A percentile compares a stretch with the other conserved stretches of the same genome.
phyloP scores from a whole-genome alignment of 2,797 vertebrate species.

The Novumbra hubbsi region DNA sequence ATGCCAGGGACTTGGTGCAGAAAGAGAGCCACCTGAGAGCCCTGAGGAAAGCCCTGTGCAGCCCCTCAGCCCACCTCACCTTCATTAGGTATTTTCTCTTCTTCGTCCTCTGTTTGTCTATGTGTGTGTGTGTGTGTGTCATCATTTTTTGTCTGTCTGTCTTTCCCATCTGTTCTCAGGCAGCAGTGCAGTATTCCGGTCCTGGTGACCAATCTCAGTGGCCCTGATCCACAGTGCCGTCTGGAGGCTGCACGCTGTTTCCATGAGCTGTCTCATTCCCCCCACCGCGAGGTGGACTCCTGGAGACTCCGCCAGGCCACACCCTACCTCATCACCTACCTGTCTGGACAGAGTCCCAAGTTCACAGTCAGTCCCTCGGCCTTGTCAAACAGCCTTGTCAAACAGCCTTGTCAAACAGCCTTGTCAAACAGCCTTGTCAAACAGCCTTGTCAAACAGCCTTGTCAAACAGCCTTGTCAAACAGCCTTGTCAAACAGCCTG shows the following conservation, averaged over 20 bases:
- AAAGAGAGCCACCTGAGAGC: slow-evolving; percentile 64
- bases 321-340: slow-evolving; percentile 94
- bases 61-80: slow-evolving; percentile 77
- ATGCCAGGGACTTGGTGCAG: slow-evolving; percentile 64
- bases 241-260: slow-evolving; percentile 86
- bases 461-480: background rate
- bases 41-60: slow-evolving; percentile 77
- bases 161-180: slow-evolving; percentile 60
- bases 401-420: background rate
- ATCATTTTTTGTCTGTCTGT: slow-evolving; percentile 7
- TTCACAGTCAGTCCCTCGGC: slow-evolving; percentile 78
- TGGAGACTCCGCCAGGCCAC: slow-evolving; percentile 84
- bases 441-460: background rate
- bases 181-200: slow-evolving; percentile 83
- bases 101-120: background rate
- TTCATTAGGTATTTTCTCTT: slow-evolving; percentile 80
- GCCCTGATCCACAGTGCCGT: slow-evolving; percentile 80
- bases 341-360: slow-evolving; percentile 86
- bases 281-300: slow-evolving; percentile 71
- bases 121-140: background rate
- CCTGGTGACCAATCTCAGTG: slow-evolving; percentile 83
- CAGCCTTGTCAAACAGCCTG: background rate
- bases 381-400: background rate
- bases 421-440: background rate
- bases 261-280: slow-evolving; percentile 90